Conservation (phyloP, 2,888 invertebrate genomes). For the Thalpophila matura region DNA sequence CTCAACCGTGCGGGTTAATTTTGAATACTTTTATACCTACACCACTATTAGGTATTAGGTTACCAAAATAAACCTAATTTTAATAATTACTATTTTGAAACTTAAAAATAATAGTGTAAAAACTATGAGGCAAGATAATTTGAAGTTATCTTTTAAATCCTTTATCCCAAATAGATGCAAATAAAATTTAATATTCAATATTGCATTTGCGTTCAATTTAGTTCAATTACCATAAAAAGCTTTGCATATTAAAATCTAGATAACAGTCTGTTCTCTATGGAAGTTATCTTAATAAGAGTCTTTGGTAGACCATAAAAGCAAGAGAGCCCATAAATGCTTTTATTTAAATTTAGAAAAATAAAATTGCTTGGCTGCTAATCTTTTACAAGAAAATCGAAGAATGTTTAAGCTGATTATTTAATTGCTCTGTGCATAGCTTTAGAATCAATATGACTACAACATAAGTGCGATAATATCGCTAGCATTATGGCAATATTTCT, state of each 20-base stretch:
- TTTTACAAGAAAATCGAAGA: neutral
- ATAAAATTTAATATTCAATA: conserved; percentile 11
- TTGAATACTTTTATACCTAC: too few species aligned
- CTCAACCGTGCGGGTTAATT: too few species aligned
- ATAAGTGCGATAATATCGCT: too few species aligned
- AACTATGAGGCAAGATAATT: neutral
- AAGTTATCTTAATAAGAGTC: neutral
- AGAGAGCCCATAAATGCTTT: neutral
- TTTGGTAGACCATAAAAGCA: neutral
- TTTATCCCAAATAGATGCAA: conserved; percentile 5
- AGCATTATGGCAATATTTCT: too few species aligned
- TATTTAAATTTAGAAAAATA: neutral
- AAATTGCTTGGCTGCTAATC: neutral
- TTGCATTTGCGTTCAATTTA: conserved; percentile 7
- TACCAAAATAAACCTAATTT: too few species aligned
- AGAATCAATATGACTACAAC: too few species aligned
- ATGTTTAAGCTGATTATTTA: neutral
- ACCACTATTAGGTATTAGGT: too few species aligned
- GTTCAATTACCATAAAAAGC: conserved; percentile 35
- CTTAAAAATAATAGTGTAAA: too few species aligned
- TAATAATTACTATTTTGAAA: too few species aligned
- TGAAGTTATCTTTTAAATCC: neutral
- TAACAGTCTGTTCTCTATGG: conserved; percentile 12
- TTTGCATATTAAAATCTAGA: conserved; percentile 37
- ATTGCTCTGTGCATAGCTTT: neutral